Percentiles rank a stretch among this genome's conserved stretches.
These are phyloP conservation scores for Caranx melampygus DNA, from an alignment of 2,113 vertebrate genomes.

Conservation along the genomic window DNA sequence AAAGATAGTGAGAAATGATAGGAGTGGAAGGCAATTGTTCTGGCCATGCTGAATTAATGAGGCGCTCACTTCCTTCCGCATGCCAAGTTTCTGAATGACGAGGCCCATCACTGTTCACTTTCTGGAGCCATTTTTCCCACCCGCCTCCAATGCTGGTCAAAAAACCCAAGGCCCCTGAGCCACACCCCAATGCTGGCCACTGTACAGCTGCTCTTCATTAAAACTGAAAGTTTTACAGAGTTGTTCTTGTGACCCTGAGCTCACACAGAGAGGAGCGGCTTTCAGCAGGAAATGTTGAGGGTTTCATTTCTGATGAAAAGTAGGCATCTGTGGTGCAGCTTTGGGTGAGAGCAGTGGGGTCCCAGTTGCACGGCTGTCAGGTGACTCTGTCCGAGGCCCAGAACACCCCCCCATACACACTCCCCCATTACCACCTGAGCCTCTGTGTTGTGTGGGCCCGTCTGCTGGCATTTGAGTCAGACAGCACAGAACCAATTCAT, in stretches of 20 bases:
- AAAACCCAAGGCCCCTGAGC: background rate
- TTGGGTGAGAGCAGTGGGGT: constrained; percentile 19
- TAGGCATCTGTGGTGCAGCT: constrained; percentile 20
- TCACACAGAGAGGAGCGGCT: background rate
- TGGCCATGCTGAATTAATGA: constrained; percentile 61
- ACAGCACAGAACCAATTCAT: constrained; percentile 56
- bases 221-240: constrained; percentile 5
- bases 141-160: constrained; percentile 7
- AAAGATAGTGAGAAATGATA: constrained; percentile 60
- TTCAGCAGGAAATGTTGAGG: background rate
- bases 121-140: constrained; percentile 27
- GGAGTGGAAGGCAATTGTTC: constrained; percentile 58
- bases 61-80: constrained; percentile 52
- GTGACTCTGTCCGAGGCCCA: constrained; percentile 28
- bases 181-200: background rate
- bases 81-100: constrained; percentile 59
- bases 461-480: constrained; percentile 42
- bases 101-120: constrained; percentile 43
- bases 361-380: constrained; percentile 24
- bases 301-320: background rate
- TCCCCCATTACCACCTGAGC: constrained; percentile 62
- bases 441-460: constrained; percentile 13
- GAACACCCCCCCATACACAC: background rate
- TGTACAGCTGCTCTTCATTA: constrained; percentile 22
- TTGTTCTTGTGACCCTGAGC: constrained; percentile 53